phyloP scores from a whole-genome alignment of 2,888 invertebrate genomes.

The Ctena decussata region DNA sequence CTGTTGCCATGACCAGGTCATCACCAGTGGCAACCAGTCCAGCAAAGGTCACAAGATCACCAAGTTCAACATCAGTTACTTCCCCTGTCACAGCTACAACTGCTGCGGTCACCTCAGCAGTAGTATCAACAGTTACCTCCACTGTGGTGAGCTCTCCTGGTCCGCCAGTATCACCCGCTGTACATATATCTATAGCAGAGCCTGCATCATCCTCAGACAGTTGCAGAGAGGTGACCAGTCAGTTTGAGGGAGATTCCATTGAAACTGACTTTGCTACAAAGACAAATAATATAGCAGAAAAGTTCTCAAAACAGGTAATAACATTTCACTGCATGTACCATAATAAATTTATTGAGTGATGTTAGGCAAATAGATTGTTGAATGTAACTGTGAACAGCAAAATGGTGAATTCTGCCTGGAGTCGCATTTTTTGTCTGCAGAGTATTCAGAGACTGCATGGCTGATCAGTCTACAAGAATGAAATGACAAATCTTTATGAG shows the following conservation, averaged over 20 bases:
- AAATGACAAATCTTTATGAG: too few species aligned
- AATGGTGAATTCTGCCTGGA: too few species aligned
- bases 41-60: background rate
- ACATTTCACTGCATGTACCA: too few species aligned
- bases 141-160: background rate
- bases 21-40: background rate
- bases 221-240: background rate
- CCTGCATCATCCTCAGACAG: background rate
- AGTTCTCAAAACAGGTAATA: slow-evolving; percentile 51
- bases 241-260: background rate
- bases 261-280: background rate
- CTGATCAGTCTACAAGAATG: too few species aligned
- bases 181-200: background rate
- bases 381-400: too few species aligned
- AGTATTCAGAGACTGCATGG: too few species aligned
- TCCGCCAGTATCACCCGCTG: background rate
- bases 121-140: background rate
- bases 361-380: too few species aligned
- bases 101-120: background rate
- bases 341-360: too few species aligned
- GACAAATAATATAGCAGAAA: slow-evolving; percentile 32
- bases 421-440: too few species aligned
- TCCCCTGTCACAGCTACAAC: background rate
- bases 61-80: background rate
- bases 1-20: background rate